Evolutionary conservation across 2,797 vertebrate genomes (phyloP).

Genomic region (Phrynocephalus vlangalii): DNA sequence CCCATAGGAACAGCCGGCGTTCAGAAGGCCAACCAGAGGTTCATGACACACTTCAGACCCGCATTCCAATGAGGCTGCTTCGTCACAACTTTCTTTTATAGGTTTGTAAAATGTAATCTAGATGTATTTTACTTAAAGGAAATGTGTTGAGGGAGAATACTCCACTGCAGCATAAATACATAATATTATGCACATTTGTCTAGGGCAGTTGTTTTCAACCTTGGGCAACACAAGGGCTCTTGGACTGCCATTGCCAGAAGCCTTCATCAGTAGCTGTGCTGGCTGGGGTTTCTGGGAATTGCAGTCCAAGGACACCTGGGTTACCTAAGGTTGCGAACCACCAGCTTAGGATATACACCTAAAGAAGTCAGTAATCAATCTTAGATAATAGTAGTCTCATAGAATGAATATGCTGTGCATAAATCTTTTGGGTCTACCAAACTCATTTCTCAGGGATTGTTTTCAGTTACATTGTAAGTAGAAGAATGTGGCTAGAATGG

Average conservation of each 20-base stretch:
- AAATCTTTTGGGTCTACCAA: not conserved
- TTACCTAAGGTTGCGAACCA: no score
- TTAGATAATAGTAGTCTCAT: not conserved
- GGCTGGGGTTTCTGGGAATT: not conserved
- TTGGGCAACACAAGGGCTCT: not conserved
- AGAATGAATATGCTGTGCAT: not conserved
- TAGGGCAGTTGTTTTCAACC: no score
- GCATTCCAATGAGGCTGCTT: accelerated
- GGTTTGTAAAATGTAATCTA: not conserved
- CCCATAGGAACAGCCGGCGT: not conserved
- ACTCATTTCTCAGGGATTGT: not conserved
- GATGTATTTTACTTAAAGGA: conserved; percentile 5
- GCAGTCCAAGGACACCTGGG: not conserved
- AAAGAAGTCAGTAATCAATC: not conserved
- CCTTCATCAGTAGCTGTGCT: not conserved
- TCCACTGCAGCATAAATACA: not conserved
- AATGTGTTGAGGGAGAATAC: not conserved
- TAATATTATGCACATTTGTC: not conserved
- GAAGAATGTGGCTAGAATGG: not conserved
- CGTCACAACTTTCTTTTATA: conserved; percentile 9
- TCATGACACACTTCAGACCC: not conserved
- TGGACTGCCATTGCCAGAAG: not conserved
- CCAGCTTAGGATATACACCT: no score
- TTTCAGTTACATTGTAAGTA: not conserved
- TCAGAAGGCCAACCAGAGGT: not conserved